These are phyloP conservation scores for Danio albolineatus DNA, from an alignment of 2,797 vertebrate species.

Conservation along the genomic window DNA sequence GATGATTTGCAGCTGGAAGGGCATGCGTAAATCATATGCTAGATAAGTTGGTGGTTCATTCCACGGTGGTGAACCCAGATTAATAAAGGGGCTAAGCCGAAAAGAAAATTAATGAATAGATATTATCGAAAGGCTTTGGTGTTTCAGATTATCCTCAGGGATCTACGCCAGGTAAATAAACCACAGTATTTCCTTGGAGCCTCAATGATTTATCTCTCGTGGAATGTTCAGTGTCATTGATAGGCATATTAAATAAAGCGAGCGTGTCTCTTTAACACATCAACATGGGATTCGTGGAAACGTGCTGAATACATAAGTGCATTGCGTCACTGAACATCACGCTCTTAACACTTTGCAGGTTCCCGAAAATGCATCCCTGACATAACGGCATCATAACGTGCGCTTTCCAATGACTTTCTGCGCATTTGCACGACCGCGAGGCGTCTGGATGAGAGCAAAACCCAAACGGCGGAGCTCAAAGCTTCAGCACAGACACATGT, in stretches of 20 bases:
- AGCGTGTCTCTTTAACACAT: background rate
- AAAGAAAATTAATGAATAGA: no score
- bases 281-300: background rate
- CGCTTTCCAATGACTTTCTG: background rate
- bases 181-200: background rate
- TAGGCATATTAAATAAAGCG: background rate
- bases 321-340: no score
- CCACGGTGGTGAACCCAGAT: no score
- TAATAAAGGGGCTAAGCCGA: no score
- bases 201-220: background rate
- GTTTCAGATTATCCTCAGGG: no score
- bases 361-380: background rate
- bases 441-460: background rate
- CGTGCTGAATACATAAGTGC: background rate
- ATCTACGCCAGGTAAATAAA: background rate
- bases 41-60: no score
- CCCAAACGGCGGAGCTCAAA: background rate
- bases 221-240: background rate
- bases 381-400: background rate
- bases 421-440: background rate
- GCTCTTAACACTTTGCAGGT: background rate
- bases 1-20: no score
- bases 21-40: no score
- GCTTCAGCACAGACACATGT: constrained; percentile 17
- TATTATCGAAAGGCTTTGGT: no score